A percentile compares a stretch with the other conserved stretches of the same genome.
These are phyloP conservation scores for Orchestes rusci DNA, from an alignment of 2,888 invertebrate species.

Conservation along the genomic window DNA sequence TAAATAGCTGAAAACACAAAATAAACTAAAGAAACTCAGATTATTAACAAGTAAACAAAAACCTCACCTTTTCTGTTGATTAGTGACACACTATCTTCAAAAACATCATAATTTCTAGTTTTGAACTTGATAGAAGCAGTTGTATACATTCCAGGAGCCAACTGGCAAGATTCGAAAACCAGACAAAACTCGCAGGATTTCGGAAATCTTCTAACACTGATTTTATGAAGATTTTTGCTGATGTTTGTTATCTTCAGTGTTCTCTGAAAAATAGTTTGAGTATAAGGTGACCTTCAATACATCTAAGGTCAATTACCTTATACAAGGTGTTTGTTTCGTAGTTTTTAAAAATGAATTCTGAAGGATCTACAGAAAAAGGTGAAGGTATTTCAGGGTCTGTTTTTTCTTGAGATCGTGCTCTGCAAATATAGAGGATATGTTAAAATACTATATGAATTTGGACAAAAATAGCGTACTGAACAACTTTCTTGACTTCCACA, in stretches of 20 bases:
- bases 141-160: constrained; percentile 44
- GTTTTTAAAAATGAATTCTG: constrained; percentile 39
- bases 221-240: constrained; percentile 32
- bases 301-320: constrained; percentile 29
- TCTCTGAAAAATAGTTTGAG: constrained; percentile 23
- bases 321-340: constrained; percentile 34
- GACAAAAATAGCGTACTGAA: no score
- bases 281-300: neutral
- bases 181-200: constrained; percentile 35
- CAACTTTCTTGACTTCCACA: no score
- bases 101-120: constrained; percentile 36
- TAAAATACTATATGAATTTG: no score
- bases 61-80: constrained; percentile 35
- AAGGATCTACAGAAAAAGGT: constrained; percentile 34
- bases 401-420: neutral
- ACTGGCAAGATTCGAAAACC: constrained; percentile 25
- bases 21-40: neutral
- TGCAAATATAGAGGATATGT: no score
- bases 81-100: constrained; percentile 36
- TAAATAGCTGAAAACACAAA: no score
- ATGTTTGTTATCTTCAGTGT: constrained; percentile 34
- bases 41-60: constrained; percentile 3
- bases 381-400: neutral
- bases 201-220: constrained; percentile 33
- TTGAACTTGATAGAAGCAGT: constrained; percentile 37